Percentiles rank a stretch among this genome's conserved stretches.
These are phyloP conservation scores for Salvator merianae DNA, from an alignment of 2,113 vertebrate genomes.

Conservation along the genomic window DNA sequence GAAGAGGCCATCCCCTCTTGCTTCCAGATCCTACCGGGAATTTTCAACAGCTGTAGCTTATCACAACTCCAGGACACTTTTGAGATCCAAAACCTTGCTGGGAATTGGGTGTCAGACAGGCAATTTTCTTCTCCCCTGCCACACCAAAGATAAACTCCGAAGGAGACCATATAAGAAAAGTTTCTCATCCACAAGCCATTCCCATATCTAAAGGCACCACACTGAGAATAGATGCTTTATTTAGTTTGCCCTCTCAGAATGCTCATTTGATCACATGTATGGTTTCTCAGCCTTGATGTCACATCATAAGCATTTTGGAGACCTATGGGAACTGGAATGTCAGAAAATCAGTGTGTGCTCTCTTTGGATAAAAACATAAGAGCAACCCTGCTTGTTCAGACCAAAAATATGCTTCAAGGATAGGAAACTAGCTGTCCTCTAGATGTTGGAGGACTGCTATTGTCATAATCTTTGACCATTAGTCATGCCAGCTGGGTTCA, in stretches of 20 bases:
- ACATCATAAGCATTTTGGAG: slow-evolving; percentile 21
- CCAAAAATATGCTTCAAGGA: neutral
- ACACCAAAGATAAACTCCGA: slow-evolving; percentile 43
- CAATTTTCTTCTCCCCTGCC: slow-evolving; percentile 6
- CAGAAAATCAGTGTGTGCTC: slow-evolving; percentile 55
- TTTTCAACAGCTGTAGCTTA: slow-evolving; percentile 9
- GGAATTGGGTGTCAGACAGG: slow-evolving; percentile 29
- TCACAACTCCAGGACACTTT: neutral
- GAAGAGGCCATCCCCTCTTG: neutral
- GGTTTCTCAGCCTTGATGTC: slow-evolving; percentile 40
- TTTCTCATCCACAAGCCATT: slow-evolving; percentile 35
- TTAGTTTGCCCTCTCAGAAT: slow-evolving; percentile 58
- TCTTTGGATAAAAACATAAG: slow-evolving; percentile 22
- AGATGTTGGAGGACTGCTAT: neutral
- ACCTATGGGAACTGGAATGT: slow-evolving; percentile 36
- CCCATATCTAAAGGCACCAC: slow-evolving; percentile 46
- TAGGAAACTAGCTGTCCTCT: neutral
- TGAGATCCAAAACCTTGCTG: slow-evolving; percentile 26
- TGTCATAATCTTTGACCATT: neutral
- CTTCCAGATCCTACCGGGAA: neutral
- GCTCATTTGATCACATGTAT: slow-evolving; percentile 36
- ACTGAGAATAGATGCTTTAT: slow-evolving; percentile 40
- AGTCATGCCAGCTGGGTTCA: neutral
- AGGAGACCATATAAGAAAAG: slow-evolving; percentile 52
- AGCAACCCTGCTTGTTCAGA: neutral